These are phyloP conservation scores for Limnephilus rhombicus DNA, from an alignment of 2,888 invertebrate species.

Conservation along the genomic window DNA sequence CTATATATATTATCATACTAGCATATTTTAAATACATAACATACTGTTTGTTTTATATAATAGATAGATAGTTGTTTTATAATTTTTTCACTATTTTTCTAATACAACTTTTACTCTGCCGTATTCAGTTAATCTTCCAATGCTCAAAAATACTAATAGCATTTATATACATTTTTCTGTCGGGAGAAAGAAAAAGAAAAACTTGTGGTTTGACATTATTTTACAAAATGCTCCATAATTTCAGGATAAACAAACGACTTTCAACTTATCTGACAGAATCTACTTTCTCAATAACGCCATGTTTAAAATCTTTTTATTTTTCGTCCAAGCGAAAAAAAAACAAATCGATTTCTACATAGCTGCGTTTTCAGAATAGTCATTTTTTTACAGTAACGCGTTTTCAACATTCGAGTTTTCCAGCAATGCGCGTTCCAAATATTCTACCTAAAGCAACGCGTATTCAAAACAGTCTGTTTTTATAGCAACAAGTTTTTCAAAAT, in stretches of 20 bases:
- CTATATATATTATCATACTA: conserved; percentile 59
- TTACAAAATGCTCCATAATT: neutral
- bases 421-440: no score
- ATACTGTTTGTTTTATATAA: conserved; percentile 51
- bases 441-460: no score
- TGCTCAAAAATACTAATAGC: conserved; percentile 54
- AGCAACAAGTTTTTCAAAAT: neutral
- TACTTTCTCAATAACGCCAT: neutral
- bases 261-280: neutral
- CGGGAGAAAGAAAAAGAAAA: neutral
- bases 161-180: conserved; percentile 57
- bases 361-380: no score
- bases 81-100: conserved; percentile 52
- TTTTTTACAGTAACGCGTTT: no score
- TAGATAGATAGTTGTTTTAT: conserved; percentile 48
- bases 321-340: no score
- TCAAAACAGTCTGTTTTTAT: no score
- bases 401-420: no score
- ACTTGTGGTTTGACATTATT: neutral
- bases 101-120: conserved; percentile 51
- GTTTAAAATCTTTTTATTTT: no score
- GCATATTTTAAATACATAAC: conserved; percentile 47
- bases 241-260: neutral
- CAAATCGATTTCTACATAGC: no score
- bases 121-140: conserved; percentile 47